Evolutionary conservation across 2,888 invertebrate genomes (phyloP), one percentile per base, ranked within the genome.

Genomic region (Drosophila dives): DNA sequence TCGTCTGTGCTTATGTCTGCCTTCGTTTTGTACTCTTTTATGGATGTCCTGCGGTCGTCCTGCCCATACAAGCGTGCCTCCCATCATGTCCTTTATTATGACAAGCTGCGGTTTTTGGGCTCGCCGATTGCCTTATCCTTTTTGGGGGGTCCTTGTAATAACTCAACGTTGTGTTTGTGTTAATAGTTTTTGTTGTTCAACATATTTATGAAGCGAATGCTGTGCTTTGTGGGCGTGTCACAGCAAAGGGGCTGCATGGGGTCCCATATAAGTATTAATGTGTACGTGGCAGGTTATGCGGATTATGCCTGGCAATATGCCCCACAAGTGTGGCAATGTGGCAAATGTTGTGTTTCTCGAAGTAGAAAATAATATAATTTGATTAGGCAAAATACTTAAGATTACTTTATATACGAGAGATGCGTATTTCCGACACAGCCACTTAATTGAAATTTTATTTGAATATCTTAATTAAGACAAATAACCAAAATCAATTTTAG

Each of bases 31-130:
- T 72, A 54, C 70, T 72, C 54, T 72, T 77, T 71, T 68, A 70
- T 76, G 64, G 73, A 65, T 76, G 76, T 89, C 82, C 75, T 81
- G 83, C 77, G 67, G 74, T 67, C 72, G 65, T 60, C 59, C 32
- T 72, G 67, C 83, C 88, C 76, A 87, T 76, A 58, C 56, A 77
- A 76, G 80, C 80, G 83, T 85, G 76, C 75, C 62, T 50, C 65
- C 79, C 76, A 69, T 75, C 72, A 75, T 68, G 74, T 76, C 72
- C 87, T 84, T 83, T 90, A 90, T 86, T 90, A 89, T 86, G 90
- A 86, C 90, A 89, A 89, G 90, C 86, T 90, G 89, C 75, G 86
- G 86, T 77, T 77, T 89, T 78, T 63, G 59, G 72, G 58, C 64
- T 70, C 58, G 17, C 60, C 74, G 51, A 60, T 67, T 69, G 71